Evolutionary conservation across 2,797 vertebrate genomes (phyloP), one percentile per base, ranked within the genome.

Genomic region (Cyclopterus lumpus): DNA sequence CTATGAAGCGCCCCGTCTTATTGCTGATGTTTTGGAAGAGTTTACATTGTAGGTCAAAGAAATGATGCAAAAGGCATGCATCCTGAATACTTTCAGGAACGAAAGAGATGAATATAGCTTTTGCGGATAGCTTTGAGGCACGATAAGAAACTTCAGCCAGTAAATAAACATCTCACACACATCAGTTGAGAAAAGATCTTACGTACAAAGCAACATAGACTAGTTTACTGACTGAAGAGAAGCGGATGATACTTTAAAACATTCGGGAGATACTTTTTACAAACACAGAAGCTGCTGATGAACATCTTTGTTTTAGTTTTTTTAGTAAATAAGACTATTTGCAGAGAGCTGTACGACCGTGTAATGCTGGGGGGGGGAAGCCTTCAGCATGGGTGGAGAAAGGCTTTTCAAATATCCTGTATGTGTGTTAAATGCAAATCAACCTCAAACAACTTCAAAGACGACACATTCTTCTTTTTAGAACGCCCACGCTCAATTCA

Each of bases 401-500:
- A n/a, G 49, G 24, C 54, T 48, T 68, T 42, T 73, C 22, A 44
- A 79, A 68, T 11, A 5, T 65, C 11, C 22, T 36, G 16, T 32
- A 26, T 81, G 69, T 77, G 65, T 60, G 0, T 76, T 75, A 1
- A 62, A 67, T 67, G 68, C 40, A 67, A 74, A 78, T 59, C 4
- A 30, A 61, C 18, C 42, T 79, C n/a, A 68, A 79, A 78, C 48
- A 62, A 6, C 32, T 12, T 68, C 10, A 40, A 44, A 68, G 54
- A 69, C 1, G 9, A 68, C 16, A 73, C 0, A 58, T 46, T 66
- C 28, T 53, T 40, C 24, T 44, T 53, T 12, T 48, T 42, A 16
- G 3, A 42, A 11, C 57, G 22, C n/a, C 1, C 44, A 51, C 48
- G 55, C 20, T 55, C 2, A 48, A 67, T 64, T 58, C 6, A 12